Evolutionary conservation across 2,888 invertebrate species (phyloP), one percentile per base, ranked within the genome.

Genomic region (Torymus auratus): DNA sequence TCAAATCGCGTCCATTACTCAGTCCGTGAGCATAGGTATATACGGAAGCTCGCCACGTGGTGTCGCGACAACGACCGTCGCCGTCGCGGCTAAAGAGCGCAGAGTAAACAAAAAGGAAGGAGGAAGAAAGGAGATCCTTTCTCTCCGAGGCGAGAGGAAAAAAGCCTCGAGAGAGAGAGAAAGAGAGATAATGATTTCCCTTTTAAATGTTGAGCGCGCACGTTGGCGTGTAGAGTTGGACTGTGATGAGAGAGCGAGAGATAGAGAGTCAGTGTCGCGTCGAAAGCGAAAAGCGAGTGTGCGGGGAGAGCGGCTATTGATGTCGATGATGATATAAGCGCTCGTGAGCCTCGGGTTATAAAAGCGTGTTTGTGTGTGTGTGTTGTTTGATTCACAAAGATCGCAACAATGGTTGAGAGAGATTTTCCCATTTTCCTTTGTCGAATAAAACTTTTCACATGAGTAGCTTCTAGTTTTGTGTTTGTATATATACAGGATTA

Each of bases 161-260:
- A 20, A 11, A 55, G n/a, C 10, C 20, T 10, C 14, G 17, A 52
- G 56, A 67, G 14, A 58, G 13, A 65, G 23, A 50, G 55, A 55
- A 65, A 20, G 14, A 50, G 52, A 53, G 64, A 70, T 69, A 62
- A 68, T 56, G 64, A 65, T 77, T 77, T 77, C 69, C 69, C 77
- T 75, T 72, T 76, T 72, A 17, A 23, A 50, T n/a, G 50, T 17
- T 12, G 65, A 64, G 15, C 65, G 20, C 17, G 15, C 52, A 15
- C 14, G n/a, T 23, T 28, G 28, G 28, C 23, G 28, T 56, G 41
- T 23, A 56, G n/a, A 17, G 28, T 52, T 41, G 41, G 41, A 23
- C 61, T 52, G 20, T 55, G 28, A 41, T 41, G 28, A 7, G 52
- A 62, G 62, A 72, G 72, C 41, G 15, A 55, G 64, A 73, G 58